Conservation (phyloP, 2,113 vertebrate species). For the Nothoprocta pentlandii region DNA sequence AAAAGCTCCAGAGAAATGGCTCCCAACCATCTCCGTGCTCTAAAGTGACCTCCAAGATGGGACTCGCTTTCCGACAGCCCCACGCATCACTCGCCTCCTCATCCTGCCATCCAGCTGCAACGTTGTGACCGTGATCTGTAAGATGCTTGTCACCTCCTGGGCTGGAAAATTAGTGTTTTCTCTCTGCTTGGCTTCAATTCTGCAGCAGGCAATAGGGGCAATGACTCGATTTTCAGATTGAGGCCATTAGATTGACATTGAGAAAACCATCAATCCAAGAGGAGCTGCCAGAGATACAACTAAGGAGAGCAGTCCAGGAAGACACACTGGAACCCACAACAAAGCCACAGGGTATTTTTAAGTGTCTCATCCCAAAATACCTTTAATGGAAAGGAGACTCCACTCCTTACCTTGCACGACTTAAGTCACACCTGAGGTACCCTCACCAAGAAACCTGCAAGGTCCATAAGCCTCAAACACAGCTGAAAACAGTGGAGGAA, state of each 20-base stretch:
- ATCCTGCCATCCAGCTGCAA: not conserved
- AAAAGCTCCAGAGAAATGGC: not conserved
- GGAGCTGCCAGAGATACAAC: not conserved
- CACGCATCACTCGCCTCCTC: rapidly evolving
- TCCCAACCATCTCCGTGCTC: not conserved
- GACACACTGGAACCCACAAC: not conserved
- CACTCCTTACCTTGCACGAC: not conserved
- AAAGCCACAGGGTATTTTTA: not conserved
- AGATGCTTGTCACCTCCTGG: not conserved
- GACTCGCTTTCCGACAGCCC: not conserved
- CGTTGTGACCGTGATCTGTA: rapidly evolving
- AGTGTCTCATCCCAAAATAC: not conserved
- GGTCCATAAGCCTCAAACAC: not conserved
- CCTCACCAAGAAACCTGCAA: not conserved
- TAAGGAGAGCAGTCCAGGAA: not conserved
- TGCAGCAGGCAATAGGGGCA: rapidly evolving
- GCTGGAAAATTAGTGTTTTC: rapidly evolving
- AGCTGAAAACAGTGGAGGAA: not conserved
- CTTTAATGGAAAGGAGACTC: not conserved
- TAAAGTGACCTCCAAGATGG: not conserved
- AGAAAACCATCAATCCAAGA: not conserved
- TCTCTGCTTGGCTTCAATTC: not conserved
- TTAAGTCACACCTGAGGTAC: not conserved
- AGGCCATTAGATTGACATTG: not conserved
- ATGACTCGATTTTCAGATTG: not conserved